Evolutionary conservation across 2,113 vertebrate genomes (phyloP).

Genomic region (Heterochromis multidens): DNA sequence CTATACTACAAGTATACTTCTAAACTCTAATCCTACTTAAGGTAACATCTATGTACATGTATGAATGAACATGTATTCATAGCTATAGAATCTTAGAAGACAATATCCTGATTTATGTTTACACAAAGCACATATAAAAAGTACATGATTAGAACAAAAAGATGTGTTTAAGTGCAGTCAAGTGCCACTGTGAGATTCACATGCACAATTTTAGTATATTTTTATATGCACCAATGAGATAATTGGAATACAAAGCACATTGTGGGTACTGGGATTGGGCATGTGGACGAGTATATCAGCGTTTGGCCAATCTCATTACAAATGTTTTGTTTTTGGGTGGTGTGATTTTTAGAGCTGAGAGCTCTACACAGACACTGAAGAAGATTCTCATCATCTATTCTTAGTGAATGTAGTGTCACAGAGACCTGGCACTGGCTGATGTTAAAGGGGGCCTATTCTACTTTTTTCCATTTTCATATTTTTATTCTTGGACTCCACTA

Average conservation of each 20-base stretch:
- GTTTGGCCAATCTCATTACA: neutral
- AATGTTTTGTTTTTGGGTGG: neutral
- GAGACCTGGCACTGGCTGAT: neutral
- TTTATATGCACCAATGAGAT: neutral
- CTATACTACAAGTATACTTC: neutral
- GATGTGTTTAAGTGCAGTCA: neutral
- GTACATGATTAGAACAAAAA: neutral
- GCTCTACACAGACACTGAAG: neutral
- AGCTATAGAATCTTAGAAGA: neutral
- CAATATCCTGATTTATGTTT: neutral
- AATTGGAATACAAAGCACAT: neutral
- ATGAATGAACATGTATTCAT: neutral
- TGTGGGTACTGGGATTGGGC: neutral
- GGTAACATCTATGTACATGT: neutral
- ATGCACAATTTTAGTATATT: neutral
- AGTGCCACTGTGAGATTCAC: neutral
- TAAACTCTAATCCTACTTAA: fast-evolving
- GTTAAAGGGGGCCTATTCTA: neutral
- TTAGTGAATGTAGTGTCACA: neutral
- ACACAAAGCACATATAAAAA: neutral
- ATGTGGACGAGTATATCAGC: neutral
- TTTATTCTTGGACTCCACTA: neutral
- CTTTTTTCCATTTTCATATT: neutral
- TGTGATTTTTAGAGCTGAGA: neutral
- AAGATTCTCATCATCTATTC: neutral